A percentile compares a stretch with the other conserved stretches of the same genome.
phyloP scores from a whole-genome alignment of 1,140 invertebrate species.

The Zaprionus lachaisei region DNA sequence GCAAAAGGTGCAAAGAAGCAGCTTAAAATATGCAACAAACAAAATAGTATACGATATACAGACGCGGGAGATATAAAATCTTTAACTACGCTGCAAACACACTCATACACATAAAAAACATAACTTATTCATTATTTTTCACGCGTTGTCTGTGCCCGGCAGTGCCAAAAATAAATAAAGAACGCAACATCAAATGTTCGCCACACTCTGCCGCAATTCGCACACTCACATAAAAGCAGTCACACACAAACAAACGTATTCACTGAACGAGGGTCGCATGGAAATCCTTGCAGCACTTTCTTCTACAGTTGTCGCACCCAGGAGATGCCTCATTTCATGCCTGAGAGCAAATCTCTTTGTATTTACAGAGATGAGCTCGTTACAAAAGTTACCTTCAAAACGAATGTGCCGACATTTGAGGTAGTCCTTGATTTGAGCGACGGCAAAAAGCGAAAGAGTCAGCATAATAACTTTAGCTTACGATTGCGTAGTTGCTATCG shows the following conservation, averaged over 20 bases:
- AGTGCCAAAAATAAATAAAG: conserved; percentile 32
- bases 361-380: conserved; percentile 31
- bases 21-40: conserved; percentile 56
- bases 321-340: conserved; percentile 47
- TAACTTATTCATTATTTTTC: conserved; percentile 75
- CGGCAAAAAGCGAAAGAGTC: not conserved
- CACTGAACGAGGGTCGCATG: not conserved
- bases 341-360: conserved; percentile 23
- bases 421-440: conserved; percentile 14
- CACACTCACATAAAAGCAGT: conserved; percentile 25
- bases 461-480: not conserved
- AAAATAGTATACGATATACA: conserved; percentile 25
- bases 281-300: conserved; percentile 46
- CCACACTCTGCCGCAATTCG: conserved; percentile 42
- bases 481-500: not conserved
- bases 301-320: conserved; percentile 26
- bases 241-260: conserved; percentile 10
- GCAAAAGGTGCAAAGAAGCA: conserved; percentile 67
- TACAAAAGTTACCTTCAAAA: conserved; percentile 32
- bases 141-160: conserved; percentile 48
- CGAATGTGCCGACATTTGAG: conserved; percentile 5
- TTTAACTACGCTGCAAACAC: conserved; percentile 55
- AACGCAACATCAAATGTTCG: conserved; percentile 31
- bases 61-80: conserved; percentile 44
- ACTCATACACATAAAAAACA: conserved; percentile 29